phyloP scores from a whole-genome alignment of 2,888 invertebrate genomes.

The Macrophya alboannulata region DNA sequence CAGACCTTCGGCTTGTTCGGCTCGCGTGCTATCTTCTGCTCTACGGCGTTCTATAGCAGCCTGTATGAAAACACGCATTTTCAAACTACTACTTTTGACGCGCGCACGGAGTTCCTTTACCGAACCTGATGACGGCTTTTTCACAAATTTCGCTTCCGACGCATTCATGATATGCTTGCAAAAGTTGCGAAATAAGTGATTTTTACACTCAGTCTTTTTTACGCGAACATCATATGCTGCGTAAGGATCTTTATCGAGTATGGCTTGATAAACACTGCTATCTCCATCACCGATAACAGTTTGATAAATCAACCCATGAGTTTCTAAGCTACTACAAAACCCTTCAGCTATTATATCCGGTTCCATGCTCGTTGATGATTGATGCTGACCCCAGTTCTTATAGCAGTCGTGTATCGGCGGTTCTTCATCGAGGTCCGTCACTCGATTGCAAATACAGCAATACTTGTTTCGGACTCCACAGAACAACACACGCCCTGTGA shows the following conservation, averaged over 20 bases:
- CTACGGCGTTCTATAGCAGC: conserved; percentile 22
- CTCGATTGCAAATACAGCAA: conserved; percentile 54
- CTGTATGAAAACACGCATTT: conserved; percentile 36
- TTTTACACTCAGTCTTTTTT: too few relatives aligned
- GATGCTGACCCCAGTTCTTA: conserved; percentile 12
- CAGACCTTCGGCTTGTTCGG: not conserved
- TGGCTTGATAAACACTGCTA: too few relatives aligned
- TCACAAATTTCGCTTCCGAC: conserved; percentile 8
- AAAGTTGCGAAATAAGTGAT: too few relatives aligned
- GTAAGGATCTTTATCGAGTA: too few relatives aligned
- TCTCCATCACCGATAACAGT: too few relatives aligned
- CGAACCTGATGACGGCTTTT: conserved; percentile 17
- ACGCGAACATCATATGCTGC: too few relatives aligned
- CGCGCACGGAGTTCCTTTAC: conserved; percentile 14
- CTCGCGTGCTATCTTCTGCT: conserved; percentile 14
- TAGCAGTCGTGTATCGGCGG: conserved; percentile 19
- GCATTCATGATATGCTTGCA: not conserved
- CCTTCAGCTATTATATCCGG: too few relatives aligned
- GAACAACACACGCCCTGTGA: too few relatives aligned
- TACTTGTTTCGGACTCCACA: too few relatives aligned
- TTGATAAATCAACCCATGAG: too few relatives aligned
- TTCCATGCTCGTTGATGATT: not conserved
- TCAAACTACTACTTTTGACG: conserved; percentile 5
- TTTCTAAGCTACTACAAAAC: too few relatives aligned
- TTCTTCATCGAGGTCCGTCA: not conserved